Evolutionary conservation across 2,113 vertebrate species (phyloP).

Genomic region (Hippolais icterina): DNA sequence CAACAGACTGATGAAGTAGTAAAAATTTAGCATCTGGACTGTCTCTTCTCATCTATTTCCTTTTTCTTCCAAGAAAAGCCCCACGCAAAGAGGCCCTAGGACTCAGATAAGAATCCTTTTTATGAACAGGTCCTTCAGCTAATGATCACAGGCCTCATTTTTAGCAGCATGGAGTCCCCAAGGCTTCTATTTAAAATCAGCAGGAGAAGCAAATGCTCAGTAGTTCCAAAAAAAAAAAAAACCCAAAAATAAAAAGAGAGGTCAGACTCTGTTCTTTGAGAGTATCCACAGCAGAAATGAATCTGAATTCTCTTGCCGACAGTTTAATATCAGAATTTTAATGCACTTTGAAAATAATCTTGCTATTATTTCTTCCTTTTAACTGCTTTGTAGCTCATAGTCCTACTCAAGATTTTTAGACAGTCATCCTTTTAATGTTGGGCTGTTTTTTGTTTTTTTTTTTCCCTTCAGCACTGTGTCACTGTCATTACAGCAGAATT

Average conservation of each 20-base stretch:
- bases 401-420: background rate
- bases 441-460: background rate
- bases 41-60: background rate
- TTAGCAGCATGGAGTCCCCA: conserved; percentile 9
- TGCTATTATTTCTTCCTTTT: background rate
- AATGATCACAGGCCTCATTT: conserved; percentile 10
- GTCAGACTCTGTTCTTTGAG: conserved; percentile 1
- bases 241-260: background rate
- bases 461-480: background rate
- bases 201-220: conserved; percentile 7
- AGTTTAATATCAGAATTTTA: conserved; percentile 11
- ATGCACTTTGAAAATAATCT: background rate
- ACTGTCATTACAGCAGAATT: conserved; percentile 1
- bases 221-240: background rate
- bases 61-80: background rate
- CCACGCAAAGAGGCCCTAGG: background rate
- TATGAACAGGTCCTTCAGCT: background rate
- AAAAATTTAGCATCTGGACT: background rate
- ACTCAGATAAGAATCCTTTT: background rate
- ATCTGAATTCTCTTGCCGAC: background rate
- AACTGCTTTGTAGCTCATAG: background rate
- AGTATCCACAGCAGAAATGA: background rate
- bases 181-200: conserved; percentile 23
- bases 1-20: background rate
- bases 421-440: background rate